These are phyloP conservation scores for Diglossa brunneiventris DNA, from an alignment of 2,113 vertebrate species.

Conservation along the genomic window DNA sequence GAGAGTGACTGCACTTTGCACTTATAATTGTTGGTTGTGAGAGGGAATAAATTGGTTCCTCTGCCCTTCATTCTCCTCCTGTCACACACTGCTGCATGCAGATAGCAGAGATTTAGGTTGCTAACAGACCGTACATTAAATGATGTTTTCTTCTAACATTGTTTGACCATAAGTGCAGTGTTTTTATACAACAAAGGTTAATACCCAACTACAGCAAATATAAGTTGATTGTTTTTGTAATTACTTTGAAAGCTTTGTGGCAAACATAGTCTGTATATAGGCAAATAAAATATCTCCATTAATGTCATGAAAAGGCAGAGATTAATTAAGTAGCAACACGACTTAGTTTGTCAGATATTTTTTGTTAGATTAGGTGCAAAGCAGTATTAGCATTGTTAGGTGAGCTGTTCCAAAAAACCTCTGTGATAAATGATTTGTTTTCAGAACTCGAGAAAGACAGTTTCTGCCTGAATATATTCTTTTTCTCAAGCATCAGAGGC, in stretches of 20 bases:
- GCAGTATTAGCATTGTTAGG: not conserved
- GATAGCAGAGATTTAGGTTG: not conserved
- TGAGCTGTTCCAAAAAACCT: not conserved
- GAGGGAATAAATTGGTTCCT: not conserved
- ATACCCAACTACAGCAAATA: not conserved
- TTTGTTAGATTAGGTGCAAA: not conserved
- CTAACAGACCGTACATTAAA: not conserved
- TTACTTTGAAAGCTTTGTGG: not conserved
- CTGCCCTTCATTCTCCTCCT: not conserved
- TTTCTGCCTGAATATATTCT: not conserved
- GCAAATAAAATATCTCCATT: not conserved
- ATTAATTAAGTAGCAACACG: not conserved
- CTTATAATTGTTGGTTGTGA: not conserved
- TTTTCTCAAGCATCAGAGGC: not conserved
- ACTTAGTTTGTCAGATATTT: not conserved
- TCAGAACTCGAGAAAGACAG: not conserved
- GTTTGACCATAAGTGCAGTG: not conserved
- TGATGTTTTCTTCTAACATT: not conserved
- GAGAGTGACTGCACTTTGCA: not conserved
- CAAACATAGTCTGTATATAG: not conserved
- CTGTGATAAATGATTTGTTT: not conserved
- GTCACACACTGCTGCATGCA: not conserved
- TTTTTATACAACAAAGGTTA: not conserved
- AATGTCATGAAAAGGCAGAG: not conserved
- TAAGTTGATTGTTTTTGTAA: not conserved